Conservation (phyloP, 2,797 vertebrate species). For the Bradypodion pumilum region DNA sequence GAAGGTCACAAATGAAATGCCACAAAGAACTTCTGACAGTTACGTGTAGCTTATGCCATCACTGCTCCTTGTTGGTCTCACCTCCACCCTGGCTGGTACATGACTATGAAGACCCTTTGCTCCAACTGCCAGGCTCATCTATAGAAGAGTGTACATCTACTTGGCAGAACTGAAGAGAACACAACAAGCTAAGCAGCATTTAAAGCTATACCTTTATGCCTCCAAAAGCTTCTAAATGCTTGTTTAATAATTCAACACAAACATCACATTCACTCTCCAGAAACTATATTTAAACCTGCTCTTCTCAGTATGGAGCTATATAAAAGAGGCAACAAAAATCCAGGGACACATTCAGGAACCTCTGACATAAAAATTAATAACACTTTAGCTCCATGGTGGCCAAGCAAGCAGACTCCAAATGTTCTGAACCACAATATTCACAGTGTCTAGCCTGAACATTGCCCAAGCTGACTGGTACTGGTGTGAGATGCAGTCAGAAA, state of each 20-base stretch:
- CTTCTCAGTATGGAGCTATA: neutral
- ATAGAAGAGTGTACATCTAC: too few species aligned
- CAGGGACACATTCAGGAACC: neutral
- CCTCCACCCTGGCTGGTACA: too few species aligned
- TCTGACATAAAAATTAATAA: neutral
- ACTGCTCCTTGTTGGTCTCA: neutral
- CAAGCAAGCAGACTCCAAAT: neutral
- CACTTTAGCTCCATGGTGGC: too few species aligned
- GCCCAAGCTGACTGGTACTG: neutral
- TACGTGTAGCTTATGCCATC: too few species aligned
- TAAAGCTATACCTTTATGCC: neutral
- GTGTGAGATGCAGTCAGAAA: neutral
- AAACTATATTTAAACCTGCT: constrained; percentile 6
- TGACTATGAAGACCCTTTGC: neutral
- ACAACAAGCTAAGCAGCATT: neutral
- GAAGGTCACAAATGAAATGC: too few species aligned
- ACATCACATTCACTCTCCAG: neutral
- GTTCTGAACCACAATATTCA: neutral
- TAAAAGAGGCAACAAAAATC: neutral
- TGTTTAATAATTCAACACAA: constrained; percentile 17
- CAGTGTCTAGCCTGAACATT: neutral
- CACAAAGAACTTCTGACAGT: neutral
- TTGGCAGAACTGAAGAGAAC: neutral
- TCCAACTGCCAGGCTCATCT: neutral
- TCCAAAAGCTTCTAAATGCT: constrained; percentile 1